Conservation (phyloP, 2,888 invertebrate species). For the Drosophila meridionalis region DNA sequence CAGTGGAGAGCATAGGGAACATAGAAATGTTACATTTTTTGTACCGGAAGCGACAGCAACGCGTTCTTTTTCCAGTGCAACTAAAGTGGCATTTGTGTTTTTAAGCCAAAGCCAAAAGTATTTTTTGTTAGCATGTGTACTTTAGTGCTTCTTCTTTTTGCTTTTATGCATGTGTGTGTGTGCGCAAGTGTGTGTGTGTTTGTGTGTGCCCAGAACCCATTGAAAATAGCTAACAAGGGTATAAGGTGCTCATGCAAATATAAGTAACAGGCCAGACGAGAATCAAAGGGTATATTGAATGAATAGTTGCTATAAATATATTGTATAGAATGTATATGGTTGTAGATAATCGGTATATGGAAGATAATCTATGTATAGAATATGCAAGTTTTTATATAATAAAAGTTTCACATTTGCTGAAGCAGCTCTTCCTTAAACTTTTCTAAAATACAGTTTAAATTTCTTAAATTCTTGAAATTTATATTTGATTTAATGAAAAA, state of each 20-base stretch:
- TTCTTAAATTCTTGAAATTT: no score
- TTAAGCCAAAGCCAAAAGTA: slow-evolving; percentile 24
- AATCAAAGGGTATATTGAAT: not conserved
- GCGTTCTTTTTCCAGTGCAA: slow-evolving; percentile 12
- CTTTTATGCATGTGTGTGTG: not conserved
- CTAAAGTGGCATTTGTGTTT: slow-evolving; percentile 42
- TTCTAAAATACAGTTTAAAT: no score
- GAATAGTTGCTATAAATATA: no score
- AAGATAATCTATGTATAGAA: no score
- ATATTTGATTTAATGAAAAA: no score
- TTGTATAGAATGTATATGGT: no score
- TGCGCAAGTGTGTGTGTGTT: not conserved
- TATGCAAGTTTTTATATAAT: no score
- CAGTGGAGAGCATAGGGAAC: slow-evolving; percentile 2
- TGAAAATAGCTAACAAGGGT: slow-evolving; percentile 3
- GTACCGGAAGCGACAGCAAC: slow-evolving; percentile 32
- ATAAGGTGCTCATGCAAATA: slow-evolving; percentile 9
- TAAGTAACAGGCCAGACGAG: not conserved
- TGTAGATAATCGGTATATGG: no score
- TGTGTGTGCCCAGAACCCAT: not conserved
- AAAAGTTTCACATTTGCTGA: no score
- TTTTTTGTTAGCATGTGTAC: slow-evolving; percentile 19
- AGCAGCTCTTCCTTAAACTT: no score
- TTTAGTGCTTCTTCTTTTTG: not conserved
- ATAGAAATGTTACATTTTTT: slow-evolving; percentile 60